Evolutionary conservation across 2,888 invertebrate genomes (phyloP).

Genomic region (Fissipunctia ypsillon): DNA sequence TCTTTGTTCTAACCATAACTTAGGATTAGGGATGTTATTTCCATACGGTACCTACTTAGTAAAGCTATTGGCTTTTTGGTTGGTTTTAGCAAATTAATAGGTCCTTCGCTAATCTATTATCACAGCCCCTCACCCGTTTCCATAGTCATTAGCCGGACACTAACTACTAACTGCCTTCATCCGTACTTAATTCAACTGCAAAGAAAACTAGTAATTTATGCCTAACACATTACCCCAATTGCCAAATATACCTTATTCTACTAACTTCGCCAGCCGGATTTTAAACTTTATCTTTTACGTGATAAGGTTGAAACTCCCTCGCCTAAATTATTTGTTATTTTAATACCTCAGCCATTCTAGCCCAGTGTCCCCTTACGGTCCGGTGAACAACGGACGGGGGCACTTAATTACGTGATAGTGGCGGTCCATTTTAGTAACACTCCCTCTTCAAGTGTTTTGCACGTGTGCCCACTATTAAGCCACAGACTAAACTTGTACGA

Average conservation of each 20-base stretch:
- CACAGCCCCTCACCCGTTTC: slow-evolving; percentile 63
- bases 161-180: slow-evolving; percentile 84
- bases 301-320: slow-evolving; percentile 68
- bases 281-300: slow-evolving; percentile 44
- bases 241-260: slow-evolving; percentile 76
- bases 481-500: slow-evolving; percentile 62
- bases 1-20: not conserved
- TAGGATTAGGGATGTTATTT: slow-evolving; percentile 11
- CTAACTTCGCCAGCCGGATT: slow-evolving; percentile 41
- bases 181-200: slow-evolving; percentile 83
- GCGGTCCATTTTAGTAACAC: slow-evolving; percentile 83
- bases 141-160: slow-evolving; percentile 76
- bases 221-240: slow-evolving; percentile 86
- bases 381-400: slow-evolving; percentile 82
- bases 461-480: slow-evolving; percentile 63
- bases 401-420: slow-evolving; percentile 89
- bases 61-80: slow-evolving; percentile 37
- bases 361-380: slow-evolving; percentile 84
- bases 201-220: slow-evolving; percentile 89
- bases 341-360: slow-evolving; percentile 81
- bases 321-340: slow-evolving; percentile 71
- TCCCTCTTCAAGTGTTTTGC: slow-evolving; percentile 76
- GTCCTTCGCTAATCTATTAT: slow-evolving; percentile 62
- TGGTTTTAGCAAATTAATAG: slow-evolving; percentile 49
- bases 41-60: slow-evolving; percentile 6